Conservation (phyloP, 1,140 invertebrate genomes). For the Bombus difficillimus region DNA sequence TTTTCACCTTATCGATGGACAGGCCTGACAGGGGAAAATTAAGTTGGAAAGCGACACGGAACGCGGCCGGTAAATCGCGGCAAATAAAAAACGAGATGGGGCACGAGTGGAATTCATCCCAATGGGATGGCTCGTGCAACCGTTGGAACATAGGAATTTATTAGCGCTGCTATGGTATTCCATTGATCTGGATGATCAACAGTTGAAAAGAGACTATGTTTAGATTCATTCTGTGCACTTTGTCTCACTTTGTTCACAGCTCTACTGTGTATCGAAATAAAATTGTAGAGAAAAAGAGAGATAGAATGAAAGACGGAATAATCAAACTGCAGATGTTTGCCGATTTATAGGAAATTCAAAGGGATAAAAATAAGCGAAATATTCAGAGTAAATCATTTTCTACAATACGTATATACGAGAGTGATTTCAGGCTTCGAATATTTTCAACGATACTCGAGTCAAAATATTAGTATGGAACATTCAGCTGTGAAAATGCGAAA, state of each 20-base stretch:
- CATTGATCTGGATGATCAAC: background rate
- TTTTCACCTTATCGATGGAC: slow-evolving; percentile 43
- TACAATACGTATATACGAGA: too few relatives aligned
- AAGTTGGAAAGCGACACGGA: slow-evolving; percentile 33
- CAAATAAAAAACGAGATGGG: slow-evolving; percentile 24
- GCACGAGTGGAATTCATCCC: background rate
- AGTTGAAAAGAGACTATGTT: background rate
- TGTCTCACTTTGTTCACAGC: too few relatives aligned
- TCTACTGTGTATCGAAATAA: background rate
- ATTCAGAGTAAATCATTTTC: too few relatives aligned
- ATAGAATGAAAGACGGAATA: too few relatives aligned
- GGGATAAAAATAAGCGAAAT: too few relatives aligned
- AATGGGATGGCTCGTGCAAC: background rate
- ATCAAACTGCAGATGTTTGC: too few relatives aligned
- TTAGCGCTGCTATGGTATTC: background rate
- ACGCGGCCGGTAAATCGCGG: slow-evolving; percentile 4
- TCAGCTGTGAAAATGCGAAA: too few relatives aligned
- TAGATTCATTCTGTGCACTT: background rate
- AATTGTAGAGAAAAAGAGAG: background rate
- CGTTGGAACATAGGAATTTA: slow-evolving; percentile 23
- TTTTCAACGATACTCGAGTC: too few relatives aligned
- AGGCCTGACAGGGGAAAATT: slow-evolving; percentile 48
- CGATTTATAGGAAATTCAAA: too few relatives aligned
- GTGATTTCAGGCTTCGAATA: too few relatives aligned
- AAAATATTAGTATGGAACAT: too few relatives aligned